Evolutionary conservation across 1,140 invertebrate species (phyloP).

Genomic region (Mercenaria mercenaria): DNA sequence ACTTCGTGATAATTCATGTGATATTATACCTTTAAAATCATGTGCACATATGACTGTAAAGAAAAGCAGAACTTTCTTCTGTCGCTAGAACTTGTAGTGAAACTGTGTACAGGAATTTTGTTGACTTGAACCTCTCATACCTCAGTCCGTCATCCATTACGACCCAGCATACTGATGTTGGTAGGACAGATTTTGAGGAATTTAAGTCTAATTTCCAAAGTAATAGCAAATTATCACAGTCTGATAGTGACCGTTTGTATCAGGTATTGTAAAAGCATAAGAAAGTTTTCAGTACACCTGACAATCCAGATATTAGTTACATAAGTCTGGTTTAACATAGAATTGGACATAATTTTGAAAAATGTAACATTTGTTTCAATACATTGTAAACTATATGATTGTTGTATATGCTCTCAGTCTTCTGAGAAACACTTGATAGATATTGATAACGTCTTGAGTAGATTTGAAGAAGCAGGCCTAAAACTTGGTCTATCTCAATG

Average conservation of each 20-base stretch:
- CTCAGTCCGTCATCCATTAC: not conserved
- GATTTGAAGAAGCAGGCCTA: constrained; percentile 41
- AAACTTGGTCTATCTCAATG: constrained; percentile 65
- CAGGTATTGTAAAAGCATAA: constrained; percentile 45
- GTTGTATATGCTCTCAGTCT: constrained; percentile 47
- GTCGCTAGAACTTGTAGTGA: not conserved
- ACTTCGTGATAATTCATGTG: constrained; percentile 34
- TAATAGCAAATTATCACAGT: not conserved
- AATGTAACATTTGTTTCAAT: too few relatives aligned
- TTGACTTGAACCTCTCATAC: not conserved
- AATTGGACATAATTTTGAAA: too few relatives aligned
- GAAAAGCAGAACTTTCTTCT: not conserved
- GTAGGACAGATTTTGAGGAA: constrained; percentile 4
- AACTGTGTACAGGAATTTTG: not conserved
- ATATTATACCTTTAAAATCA: constrained; percentile 30
- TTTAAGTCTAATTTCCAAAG: constrained; percentile 23
- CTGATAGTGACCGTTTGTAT: not conserved
- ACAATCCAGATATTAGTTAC: constrained; percentile 48
- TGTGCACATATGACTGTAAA: constrained; percentile 36
- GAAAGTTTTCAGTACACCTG: constrained; percentile 40
- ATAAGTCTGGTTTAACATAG: constrained; percentile 28
- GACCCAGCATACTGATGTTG: not conserved
- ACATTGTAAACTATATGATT: too few relatives aligned
- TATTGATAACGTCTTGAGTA: constrained; percentile 57
- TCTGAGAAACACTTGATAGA: constrained; percentile 65